A percentile compares a stretch with the other conserved stretches of the same genome.
Conservation (phyloP, 2,888 invertebrate species). For the Acrobasis suavella region DNA sequence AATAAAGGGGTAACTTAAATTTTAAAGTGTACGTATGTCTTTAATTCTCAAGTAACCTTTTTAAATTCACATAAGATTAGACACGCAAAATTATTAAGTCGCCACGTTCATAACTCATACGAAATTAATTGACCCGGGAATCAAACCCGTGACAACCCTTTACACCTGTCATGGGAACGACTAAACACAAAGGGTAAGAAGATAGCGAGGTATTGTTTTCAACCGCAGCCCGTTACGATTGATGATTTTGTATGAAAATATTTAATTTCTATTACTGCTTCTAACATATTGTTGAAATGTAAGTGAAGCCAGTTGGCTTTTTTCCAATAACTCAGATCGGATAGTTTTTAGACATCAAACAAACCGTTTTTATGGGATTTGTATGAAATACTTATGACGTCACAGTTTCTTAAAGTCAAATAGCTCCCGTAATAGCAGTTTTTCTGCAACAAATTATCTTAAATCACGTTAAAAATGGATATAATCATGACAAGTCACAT, state of each 20-base stretch:
- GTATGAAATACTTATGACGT: too few species aligned
- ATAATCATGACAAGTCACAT: too few species aligned
- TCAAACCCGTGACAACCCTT: slow-evolving; percentile 21
- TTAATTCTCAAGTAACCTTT: background rate
- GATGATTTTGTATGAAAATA: slow-evolving; percentile 13
- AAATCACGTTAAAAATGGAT: too few species aligned
- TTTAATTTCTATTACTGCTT: slow-evolving; percentile 9
- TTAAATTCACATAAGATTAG: slow-evolving; percentile 16
- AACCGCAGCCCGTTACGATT: slow-evolving; percentile 9
- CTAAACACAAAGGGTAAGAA: slow-evolving; percentile 19
- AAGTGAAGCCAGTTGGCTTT: too few species aligned
- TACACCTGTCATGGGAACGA: slow-evolving; percentile 25
- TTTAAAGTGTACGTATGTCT: background rate
- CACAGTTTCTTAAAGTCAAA: too few species aligned
- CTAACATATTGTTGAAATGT: background rate
- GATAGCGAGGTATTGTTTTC: slow-evolving; percentile 32
- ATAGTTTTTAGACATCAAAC: too few species aligned
- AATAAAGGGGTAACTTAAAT: too few species aligned
- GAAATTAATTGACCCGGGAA: slow-evolving; percentile 13
- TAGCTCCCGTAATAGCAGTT: too few species aligned
- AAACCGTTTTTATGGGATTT: too few species aligned
- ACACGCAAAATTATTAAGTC: slow-evolving; percentile 21
- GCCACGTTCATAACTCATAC: slow-evolving; percentile 16
- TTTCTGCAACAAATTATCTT: too few species aligned
- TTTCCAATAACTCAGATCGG: too few species aligned